Conservation (phyloP, 2,797 vertebrate genomes). For the Helicolenus hilgendorfi region DNA sequence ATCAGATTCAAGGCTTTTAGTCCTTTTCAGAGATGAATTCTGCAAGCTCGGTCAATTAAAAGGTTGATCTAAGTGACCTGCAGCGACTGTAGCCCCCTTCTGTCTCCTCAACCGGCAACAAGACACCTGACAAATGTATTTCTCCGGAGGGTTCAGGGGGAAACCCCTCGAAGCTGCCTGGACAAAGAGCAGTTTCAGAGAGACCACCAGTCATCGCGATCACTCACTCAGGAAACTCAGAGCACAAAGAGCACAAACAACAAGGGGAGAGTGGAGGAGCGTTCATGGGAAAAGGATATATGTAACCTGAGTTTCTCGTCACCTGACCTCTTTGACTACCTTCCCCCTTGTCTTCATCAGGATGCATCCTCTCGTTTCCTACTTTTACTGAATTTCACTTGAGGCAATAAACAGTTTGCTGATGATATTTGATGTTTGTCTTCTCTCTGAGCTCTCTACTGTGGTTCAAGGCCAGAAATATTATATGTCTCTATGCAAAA, state of each 20-base stretch:
- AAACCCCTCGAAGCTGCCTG: background rate
- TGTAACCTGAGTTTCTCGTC: constrained; percentile 75
- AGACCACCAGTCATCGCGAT: background rate
- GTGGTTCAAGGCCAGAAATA: background rate
- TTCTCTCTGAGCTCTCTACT: background rate
- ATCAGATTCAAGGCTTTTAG: background rate
- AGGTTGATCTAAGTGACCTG: background rate
- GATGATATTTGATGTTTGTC: background rate
- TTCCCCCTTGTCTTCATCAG: background rate
- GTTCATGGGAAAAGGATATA: constrained; percentile 24
- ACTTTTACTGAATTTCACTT: background rate
- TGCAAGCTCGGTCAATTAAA: background rate
- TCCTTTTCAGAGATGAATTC: background rate
- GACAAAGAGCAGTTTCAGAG: constrained; percentile 61
- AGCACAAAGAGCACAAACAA: constrained; percentile 43
- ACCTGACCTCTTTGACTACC: constrained; percentile 65
- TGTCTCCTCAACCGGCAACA: background rate
- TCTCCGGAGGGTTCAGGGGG: background rate
- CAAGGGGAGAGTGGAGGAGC: constrained; percentile 2
- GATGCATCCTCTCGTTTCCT: background rate
- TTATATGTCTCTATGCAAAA: background rate
- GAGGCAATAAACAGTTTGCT: background rate
- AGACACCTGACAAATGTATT: constrained; percentile 7
- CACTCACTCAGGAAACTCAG: background rate
- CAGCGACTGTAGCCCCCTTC: background rate